Evolutionary conservation across 2,113 vertebrate genomes (phyloP), one percentile per base, ranked within the genome.

Genomic region (Percina caprodes): DNA sequence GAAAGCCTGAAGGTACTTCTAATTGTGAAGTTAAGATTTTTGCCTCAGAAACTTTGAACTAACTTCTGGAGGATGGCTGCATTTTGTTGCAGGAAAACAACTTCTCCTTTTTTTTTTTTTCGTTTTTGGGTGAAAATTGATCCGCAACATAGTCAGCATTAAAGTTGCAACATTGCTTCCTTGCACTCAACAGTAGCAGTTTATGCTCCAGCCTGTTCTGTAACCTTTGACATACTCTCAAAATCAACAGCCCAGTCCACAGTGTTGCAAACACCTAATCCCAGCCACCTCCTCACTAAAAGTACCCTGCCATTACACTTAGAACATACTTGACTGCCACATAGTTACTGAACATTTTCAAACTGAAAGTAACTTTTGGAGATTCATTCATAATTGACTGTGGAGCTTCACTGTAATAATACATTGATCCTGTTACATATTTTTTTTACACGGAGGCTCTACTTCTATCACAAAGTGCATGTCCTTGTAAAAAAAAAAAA

Each of bases 101-200:
- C 91, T 93, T 93, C 87, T 92, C 60, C 74, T 90, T 92, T 89
- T 51, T 52, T 75, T 48, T 63, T 74, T 58, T 77, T 82, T 85
- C 67, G 59, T 45, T 65, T 59, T 59, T 30, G 70, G 56, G 54
- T 87, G 78, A 74, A 79, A 42, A 80, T 75, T 74, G 58, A 76
- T 88, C 74, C 83, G 88, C 85, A 88, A 90, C 77, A 77, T 60
- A 75, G 51, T 14, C 74, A 30, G 74, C 83, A 39, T 86, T 71
- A 19, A 60, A 8, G 16, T 89, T 92, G 86, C 89, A 89, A 90
- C 79, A 91, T 35, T 69, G 87, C 78, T 89, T 86, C 80, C 82
- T 72, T 67, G 77, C 86, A 79, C 63, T 67, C n/a, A 56, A 68
- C 82, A 60, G 77, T 30, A 76, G 79, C 45, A 74, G 78, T 79